Conservation (phyloP, 2,797 vertebrate species). For the Sciurus vulgaris region DNA sequence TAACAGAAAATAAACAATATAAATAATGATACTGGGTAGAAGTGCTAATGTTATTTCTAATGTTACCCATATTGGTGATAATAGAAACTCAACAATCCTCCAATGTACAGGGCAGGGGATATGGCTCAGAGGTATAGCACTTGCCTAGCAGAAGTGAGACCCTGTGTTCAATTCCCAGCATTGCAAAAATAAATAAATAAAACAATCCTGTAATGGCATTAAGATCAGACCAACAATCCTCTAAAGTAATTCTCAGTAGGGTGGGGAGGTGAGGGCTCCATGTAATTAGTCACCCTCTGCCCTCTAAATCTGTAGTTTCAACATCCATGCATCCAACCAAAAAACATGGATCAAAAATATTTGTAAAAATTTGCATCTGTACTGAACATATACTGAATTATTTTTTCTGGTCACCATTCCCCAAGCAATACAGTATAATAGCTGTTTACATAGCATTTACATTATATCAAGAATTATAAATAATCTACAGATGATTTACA, state of each 20-base stretch:
- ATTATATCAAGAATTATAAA: not conserved
- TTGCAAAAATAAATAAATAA: not conserved
- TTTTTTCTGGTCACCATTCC: not conserved
- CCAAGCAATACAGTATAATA: not conserved
- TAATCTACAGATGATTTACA: not conserved
- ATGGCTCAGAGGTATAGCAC: not conserved
- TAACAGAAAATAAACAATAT: constrained; percentile 39
- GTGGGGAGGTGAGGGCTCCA: not conserved
- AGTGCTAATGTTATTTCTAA: not conserved
- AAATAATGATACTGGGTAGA: constrained; percentile 7
- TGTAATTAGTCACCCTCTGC: not conserved
- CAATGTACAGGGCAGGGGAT: not conserved
- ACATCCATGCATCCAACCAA: not conserved
- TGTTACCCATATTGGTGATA: not conserved
- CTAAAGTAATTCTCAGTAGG: not conserved
- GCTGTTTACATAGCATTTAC: not conserved
- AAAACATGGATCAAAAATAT: not conserved
- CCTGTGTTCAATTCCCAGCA: not conserved
- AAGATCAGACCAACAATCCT: not conserved
- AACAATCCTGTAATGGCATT: not conserved
- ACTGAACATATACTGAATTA: not conserved
- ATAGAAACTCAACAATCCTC: not conserved
- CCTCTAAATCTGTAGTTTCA: not conserved
- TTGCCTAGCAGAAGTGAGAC: not conserved
- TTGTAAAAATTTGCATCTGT: not conserved